Conservation (phyloP, 2,113 vertebrate genomes). For the Cranoglanis bouderius region DNA sequence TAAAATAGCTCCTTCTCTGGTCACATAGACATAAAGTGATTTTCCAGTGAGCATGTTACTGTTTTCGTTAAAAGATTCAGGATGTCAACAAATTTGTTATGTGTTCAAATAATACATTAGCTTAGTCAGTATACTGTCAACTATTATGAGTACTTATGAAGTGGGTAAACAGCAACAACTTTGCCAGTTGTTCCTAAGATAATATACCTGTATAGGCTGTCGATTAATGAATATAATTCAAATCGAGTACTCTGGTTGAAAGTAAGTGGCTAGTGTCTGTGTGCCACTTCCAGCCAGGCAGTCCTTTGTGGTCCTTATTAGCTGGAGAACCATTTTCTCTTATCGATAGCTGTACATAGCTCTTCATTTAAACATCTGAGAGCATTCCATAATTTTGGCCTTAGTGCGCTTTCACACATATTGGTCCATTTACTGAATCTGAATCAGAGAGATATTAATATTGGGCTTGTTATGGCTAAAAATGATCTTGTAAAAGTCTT, state of each 20-base stretch:
- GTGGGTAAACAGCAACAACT: background rate
- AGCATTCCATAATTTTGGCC: constrained; percentile 5
- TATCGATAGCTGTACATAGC: constrained; percentile 3
- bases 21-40: background rate
- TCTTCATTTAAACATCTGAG: constrained; percentile 35
- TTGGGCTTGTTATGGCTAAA: too few species aligned
- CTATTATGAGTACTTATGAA: background rate
- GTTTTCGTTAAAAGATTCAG: background rate
- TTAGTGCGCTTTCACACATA: background rate
- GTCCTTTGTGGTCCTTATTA: background rate
- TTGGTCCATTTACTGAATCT: background rate
- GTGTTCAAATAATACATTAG: background rate
- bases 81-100: constrained; percentile 55
- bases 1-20: background rate
- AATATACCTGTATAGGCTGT: background rate
- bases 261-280: background rate
- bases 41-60: background rate
- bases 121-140: background rate
- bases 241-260: constrained; percentile 70
- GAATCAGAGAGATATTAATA: background rate
- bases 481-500: background rate
- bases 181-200: background rate
- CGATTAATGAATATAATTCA: constrained; percentile 40
- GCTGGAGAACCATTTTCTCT: constrained; percentile 18
- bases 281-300: background rate